Evolutionary conservation across 2,797 vertebrate genomes (phyloP).

Genomic region (Micrastur ruficollis): DNA sequence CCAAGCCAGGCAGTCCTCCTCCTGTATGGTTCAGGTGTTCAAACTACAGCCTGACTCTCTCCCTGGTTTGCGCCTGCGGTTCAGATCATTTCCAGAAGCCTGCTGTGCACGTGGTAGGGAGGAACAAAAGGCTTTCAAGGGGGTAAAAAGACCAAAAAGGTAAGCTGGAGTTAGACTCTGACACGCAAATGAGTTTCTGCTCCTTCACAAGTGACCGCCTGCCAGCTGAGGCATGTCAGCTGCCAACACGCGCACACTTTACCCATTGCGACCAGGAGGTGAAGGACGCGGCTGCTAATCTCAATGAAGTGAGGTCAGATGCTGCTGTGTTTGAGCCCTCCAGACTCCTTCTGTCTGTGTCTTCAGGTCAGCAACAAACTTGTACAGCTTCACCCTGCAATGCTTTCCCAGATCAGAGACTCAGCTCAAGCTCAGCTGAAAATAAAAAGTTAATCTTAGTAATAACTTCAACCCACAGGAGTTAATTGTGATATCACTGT

Average conservation of each 20-base stretch:
- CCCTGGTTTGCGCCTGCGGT: neutral
- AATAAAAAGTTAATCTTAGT: neutral
- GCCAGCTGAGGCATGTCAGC: neutral
- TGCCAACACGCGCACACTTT: neutral
- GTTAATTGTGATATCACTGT: neutral
- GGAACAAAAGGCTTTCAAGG: neutral
- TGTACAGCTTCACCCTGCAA: neutral
- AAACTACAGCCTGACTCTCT: neutral
- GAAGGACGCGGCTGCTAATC: neutral
- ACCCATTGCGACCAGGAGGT: neutral
- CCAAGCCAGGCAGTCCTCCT: neutral
- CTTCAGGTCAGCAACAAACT: neutral
- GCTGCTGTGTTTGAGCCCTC: neutral
- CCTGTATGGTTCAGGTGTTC: neutral
- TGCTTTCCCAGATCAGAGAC: neutral
- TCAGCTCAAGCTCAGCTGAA: neutral
- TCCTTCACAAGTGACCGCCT: neutral
- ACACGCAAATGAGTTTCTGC: neutral
- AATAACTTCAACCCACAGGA: neutral
- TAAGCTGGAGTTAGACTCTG: neutral
- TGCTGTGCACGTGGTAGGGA: neutral
- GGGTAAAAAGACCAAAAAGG: neutral
- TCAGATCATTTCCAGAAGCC: neutral
- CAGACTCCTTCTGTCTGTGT: neutral
- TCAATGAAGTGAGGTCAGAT: neutral